Base-by-base conservation (phyloP, 2,797 vertebrate species). In the Pagetopsis macropterus region DNA sequence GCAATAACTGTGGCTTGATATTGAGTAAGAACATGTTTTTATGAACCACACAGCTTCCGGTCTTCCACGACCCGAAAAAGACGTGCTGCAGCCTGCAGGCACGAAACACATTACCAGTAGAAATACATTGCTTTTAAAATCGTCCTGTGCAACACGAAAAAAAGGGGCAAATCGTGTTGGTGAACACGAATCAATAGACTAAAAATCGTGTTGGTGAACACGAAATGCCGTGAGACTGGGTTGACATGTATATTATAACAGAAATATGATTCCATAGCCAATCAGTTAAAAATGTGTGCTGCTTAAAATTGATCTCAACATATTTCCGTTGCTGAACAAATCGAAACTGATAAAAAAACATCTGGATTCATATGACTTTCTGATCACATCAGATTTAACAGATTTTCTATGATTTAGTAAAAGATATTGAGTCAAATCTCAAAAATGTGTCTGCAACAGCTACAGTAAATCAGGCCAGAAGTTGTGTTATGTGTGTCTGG, bases 391-490 rank as follows among this genome's bases (percentile, higher is more conserved):
- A 60, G 21, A 41, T 7, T 14, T 69, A 54, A 68, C 19, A 45
- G 23, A 10, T 6, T 31, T 56, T 55, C 6, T 46, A 10, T n/a
- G 31, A 19, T 45, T 51, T 5, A 16, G 27, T 58, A 21, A 27
- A 27, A 45, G 17, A 17, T 46, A 51, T 81, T 58, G 56, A 37
- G 50, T 66, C 66, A 54, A 13, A 48, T 52, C 13, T 72, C 27
- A 27, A 50, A 70, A 72, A 61, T n/a, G 31, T 50, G 14, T 11
- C 59, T 55, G 27, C n/a, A 61, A 66, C 51, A 63, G 65, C 52
- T 59, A 44, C 52, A 74, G 49, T 52, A 65, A 74, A 65, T 64
- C 15, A 43, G 7, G 44, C 55, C 17, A 56, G 33, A 65, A 54
- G 51, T 65, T 55, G 27, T 49, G n/a, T 45, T 37, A 46, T 27